Evolutionary conservation across 2,113 vertebrate species (phyloP), one percentile per base, ranked within the genome.

Genomic region (Pollimyrus isidori): DNA sequence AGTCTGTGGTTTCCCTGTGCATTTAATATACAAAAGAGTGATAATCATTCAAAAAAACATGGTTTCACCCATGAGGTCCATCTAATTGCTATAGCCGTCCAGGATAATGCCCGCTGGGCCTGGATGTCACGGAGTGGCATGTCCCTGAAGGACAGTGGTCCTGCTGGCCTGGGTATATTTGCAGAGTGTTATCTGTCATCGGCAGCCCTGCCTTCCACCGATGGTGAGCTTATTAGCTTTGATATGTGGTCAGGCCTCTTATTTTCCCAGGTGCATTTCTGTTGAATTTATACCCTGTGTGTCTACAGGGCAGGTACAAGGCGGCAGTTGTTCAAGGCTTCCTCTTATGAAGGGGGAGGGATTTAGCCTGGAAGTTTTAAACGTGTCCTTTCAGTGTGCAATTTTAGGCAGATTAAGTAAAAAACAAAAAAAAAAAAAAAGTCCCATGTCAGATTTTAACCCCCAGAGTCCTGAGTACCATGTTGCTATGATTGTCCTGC

Each of bases 251-350:
- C 92, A 49, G 91, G 91, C 92, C 91, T 93, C 92, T 50, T 95
- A 93, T 95, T 95, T 95, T 94, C 92, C 94, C 94, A 95, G 95
- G 95, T 95, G 95, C 91, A 90, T 62, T 92, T 92, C 92, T 95
- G 93, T 94, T 94, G 93, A 93, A 94, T 90, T 91, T 89, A 92
- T 92, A 93, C 91, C 69, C 89, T 92, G 92, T 92, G 91, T 92
- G 93, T 94, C 93, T 83, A 42, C 92, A 93, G 82, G 93, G 93
- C 93, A 91, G 91, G 91, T 91, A 95, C 92, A 95, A 94, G 92
- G 91, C 86, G 56, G 58, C 76, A 87, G 91, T 93, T 95, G 92
- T 95, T 91, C 92, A 94, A 90, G 89, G 91, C 92, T 92, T 94
- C 93, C 91, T 91, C 88, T 91, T 53, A 65, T 88, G 73, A 87